A percentile compares a stretch with the other conserved stretches of the same genome.
These are phyloP conservation scores for Potorous gilbertii DNA, from an alignment of 2,797 vertebrate species.

Conservation along the genomic window DNA sequence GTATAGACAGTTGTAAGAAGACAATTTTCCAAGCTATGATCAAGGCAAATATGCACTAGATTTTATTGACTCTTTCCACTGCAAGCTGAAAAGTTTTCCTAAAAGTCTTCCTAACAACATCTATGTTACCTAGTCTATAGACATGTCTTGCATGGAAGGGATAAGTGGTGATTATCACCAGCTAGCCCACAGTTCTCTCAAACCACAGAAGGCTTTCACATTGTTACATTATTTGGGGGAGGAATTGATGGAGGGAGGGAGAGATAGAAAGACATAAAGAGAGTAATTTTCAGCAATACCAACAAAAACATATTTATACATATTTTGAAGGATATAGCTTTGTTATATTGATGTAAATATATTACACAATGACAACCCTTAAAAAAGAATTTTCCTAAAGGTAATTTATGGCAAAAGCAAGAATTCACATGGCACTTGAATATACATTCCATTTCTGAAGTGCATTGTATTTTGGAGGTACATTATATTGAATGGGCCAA, in stretches of 20 bases:
- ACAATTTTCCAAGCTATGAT: conserved; percentile 10
- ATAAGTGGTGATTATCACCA: conserved; percentile 38
- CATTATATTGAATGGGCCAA: conserved; percentile 38
- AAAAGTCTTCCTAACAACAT: conserved; percentile 23
- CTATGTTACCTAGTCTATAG: background rate
- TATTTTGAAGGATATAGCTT: conserved; percentile 63
- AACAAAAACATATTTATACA: conserved; percentile 67
- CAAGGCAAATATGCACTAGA: conserved; percentile 3
- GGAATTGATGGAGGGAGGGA: conserved; percentile 18
- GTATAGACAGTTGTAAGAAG: background rate
- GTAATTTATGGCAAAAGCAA: conserved; percentile 53
- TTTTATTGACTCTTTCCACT: conserved; percentile 27
- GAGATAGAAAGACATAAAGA: conserved; percentile 5
- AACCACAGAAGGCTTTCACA: background rate
- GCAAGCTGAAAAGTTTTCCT: conserved; percentile 5
- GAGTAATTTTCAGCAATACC: conserved; percentile 53
- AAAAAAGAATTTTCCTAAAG: conserved; percentile 69
- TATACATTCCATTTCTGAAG: conserved; percentile 52
- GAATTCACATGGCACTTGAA: conserved; percentile 53
- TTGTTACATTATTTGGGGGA: conserved; percentile 27
- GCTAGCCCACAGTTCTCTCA: conserved; percentile 23
- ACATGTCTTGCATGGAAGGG: conserved; percentile 43
- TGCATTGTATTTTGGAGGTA: conserved; percentile 50
- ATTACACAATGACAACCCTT: conserved; percentile 56
- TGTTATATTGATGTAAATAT: conserved; percentile 58